phyloP scores from a whole-genome alignment of 2,797 vertebrate species.

The Nothura maculosa region DNA sequence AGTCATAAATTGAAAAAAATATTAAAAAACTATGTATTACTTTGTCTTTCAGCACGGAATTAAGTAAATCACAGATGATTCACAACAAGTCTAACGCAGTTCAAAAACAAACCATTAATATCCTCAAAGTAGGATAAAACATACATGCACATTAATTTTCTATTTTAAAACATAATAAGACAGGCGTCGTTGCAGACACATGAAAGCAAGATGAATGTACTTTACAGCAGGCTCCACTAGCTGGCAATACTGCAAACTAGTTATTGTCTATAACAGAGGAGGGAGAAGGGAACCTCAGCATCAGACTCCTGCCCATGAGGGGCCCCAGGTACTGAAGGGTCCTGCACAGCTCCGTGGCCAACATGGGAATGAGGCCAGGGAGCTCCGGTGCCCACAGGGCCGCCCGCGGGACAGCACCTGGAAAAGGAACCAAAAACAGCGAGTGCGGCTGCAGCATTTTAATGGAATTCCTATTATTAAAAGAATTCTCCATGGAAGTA shows the following conservation, averaged over 20 bases:
- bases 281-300: too few relatives aligned
- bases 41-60: background rate
- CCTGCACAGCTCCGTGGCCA: background rate
- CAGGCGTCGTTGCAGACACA: fast-evolving
- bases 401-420: background rate
- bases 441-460: background rate
- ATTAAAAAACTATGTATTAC: too few relatives aligned
- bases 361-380: background rate
- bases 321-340: too few relatives aligned
- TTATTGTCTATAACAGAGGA: background rate
- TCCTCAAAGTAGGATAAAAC: background rate
- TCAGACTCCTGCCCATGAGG: background rate
- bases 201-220: background rate
- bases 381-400: too few relatives aligned
- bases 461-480: background rate
- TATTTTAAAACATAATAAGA: background rate
- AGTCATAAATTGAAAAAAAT: background rate
- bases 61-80: background rate
- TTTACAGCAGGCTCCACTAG: background rate
- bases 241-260: background rate
- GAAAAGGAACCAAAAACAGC: background rate
- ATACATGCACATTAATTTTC: background rate
- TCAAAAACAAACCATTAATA: background rate
- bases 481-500: too few relatives aligned
- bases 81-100: background rate